A percentile compares a stretch with the other conserved stretches of the same genome.
Evolutionary conservation across 1,140 invertebrate species (phyloP).

Genomic region (Drosophila orosa): DNA sequence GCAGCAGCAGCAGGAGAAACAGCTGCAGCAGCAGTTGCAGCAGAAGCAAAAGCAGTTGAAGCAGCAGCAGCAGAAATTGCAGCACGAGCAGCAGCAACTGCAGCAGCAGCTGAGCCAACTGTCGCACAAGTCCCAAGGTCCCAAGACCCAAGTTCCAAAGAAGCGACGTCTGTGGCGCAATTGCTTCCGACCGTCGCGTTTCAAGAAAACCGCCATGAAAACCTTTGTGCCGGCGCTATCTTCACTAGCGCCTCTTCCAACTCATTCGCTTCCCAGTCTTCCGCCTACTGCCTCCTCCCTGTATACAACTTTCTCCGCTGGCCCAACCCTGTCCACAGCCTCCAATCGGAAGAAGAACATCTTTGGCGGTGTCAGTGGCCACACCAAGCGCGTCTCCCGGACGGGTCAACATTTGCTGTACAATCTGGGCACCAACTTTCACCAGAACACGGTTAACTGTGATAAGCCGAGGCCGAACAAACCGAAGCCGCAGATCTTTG

Average conservation of each 20-base stretch:
- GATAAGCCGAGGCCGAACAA: not conserved
- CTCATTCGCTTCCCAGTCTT: no score
- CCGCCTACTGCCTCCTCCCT: no score
- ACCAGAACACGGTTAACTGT: not conserved
- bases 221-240: not conserved
- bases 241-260: not conserved
- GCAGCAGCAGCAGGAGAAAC: not conserved
- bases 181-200: not conserved
- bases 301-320: not conserved
- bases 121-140: no score
- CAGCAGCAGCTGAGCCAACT: not conserved
- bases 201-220: not conserved
- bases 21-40: not conserved
- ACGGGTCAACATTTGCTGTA: conserved; percentile 58
- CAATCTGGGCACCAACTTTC: conserved; percentile 22
- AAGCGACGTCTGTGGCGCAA: not conserved
- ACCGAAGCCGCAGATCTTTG: not conserved
- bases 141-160: not conserved
- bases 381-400: conserved; percentile 31
- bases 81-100: not conserved
- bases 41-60: not conserved
- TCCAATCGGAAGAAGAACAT: conserved; percentile 1
- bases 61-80: not conserved
- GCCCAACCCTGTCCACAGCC: not conserved
- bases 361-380: conserved; percentile 10